phyloP scores from a whole-genome alignment of 2,888 invertebrate species.

The Epinotia bilunana region DNA sequence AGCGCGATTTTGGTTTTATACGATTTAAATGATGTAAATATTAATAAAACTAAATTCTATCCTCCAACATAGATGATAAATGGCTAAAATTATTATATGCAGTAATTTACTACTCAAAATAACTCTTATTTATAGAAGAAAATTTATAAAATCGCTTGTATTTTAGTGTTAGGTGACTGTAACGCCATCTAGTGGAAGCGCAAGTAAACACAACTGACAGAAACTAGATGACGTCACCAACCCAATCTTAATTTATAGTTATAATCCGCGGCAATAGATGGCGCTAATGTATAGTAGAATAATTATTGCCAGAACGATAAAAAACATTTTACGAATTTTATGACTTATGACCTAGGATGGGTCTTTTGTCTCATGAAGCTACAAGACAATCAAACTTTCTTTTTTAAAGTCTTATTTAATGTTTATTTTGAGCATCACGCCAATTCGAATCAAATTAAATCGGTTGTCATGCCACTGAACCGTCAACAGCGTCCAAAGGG shows the following conservation, averaged over 20 bases:
- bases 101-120: background rate
- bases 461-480: too few species aligned
- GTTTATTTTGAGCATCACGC: too few species aligned
- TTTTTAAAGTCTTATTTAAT: too few species aligned
- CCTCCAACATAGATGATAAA: background rate
- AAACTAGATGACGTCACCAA: background rate
- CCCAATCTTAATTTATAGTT: background rate
- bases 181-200: slow-evolving; percentile 18
- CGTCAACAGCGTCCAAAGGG: too few species aligned
- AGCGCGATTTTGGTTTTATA: slow-evolving; percentile 46
- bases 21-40: background rate
- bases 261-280: slow-evolving; percentile 16
- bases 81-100: background rate
- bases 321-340: too few species aligned
- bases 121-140: background rate
- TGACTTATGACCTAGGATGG: too few species aligned
- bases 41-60: background rate
- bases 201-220: background rate
- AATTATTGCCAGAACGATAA: too few species aligned
- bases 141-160: background rate
- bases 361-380: too few species aligned
- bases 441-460: too few species aligned
- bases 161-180: background rate
- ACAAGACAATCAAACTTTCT: too few species aligned
- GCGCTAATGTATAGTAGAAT: background rate